These are phyloP conservation scores for Dasysyrphus tricinctus DNA, from an alignment of 2,888 invertebrate species.

Conservation along the genomic window DNA sequence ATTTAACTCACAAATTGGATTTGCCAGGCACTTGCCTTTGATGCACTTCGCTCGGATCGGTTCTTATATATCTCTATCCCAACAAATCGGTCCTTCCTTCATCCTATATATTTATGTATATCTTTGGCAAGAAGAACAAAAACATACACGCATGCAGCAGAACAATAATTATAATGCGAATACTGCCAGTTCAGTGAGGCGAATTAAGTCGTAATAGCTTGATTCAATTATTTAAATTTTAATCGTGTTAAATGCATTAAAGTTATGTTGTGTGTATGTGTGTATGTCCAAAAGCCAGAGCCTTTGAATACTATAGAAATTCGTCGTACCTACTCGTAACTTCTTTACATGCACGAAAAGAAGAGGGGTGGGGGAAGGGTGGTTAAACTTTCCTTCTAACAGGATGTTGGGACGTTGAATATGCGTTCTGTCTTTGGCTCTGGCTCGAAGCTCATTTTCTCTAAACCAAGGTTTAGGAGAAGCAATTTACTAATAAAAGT, in stretches of 20 bases:
- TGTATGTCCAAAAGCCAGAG: not conserved
- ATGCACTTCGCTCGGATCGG: constrained; percentile 22
- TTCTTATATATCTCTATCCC: not conserved
- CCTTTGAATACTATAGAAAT: constrained; percentile 16
- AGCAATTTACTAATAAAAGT: constrained; percentile 41
- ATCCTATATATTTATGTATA: not conserved
- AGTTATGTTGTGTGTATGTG: constrained; percentile 6
- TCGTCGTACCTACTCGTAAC: not conserved
- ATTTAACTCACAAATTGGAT: constrained; percentile 60
- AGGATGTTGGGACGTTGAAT: not conserved
- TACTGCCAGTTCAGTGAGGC: constrained; percentile 20
- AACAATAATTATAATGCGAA: constrained; percentile 44
- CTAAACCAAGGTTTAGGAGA: constrained; percentile 33
- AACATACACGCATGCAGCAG: not conserved
- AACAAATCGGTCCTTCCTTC: constrained; percentile 11
- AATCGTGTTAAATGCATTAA: constrained; percentile 59
- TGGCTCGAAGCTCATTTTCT: not conserved
- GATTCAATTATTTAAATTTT: constrained; percentile 61
- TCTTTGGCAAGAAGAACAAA: not conserved
- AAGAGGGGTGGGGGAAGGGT: no score
- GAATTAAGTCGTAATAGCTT: constrained; percentile 57
- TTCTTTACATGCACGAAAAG: not conserved
- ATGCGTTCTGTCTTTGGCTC: constrained; percentile 19
- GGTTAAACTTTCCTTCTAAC: not conserved
- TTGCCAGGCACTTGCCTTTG: constrained; percentile 48